Base-by-base conservation (phyloP, 2,888 invertebrate genomes). In the Coecobrya sp. region DNA sequence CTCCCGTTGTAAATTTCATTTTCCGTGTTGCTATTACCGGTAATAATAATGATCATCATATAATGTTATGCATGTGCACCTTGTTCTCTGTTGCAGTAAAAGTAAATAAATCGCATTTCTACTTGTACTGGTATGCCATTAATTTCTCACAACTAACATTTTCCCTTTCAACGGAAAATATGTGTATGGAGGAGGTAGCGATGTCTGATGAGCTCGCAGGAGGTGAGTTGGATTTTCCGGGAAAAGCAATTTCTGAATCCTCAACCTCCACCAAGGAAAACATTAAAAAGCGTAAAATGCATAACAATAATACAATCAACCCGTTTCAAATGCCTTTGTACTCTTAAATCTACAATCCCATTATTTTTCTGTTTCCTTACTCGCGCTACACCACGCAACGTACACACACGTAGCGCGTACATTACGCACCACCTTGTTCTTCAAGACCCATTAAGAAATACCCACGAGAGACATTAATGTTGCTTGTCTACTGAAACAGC, bases 381-480 rank as follows among this genome's bases (percentile, higher is more conserved):
- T 42, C 79, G 0, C 19, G 1, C 55, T 19, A n/a, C 59, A 59
- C 81, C 36, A 19, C 55, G 59, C 49, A 22, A 11, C 45, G 45
- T 76, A 27, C 52, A 27, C 19, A n/a, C 55, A 3, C 55, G 19
- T 55, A 55, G n/a, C 19, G 55, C 55, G 19, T 55, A 22, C 13
- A 52, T 8, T 59, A 59, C 70, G 68, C 30, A 81, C 81, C 88
- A 89, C 89, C 89, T 89, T 84, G 73, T 76, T 90, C 84, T 81
- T 89, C 76, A 42, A 86, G 81, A 55, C 86, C 86, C 86, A 91
- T 91, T 91, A 91, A 36, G 59, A 86, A 86, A 86, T 52, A 52
- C 91, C 91, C 91, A 68, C 42, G 91, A 91, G 91, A 91, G 79
- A 86, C 91, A 91, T 91, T 86, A 91, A 81, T 36, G 59, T 36